Conservation (phyloP, 2,797 vertebrate species). For the Coreius guichenoti region DNA sequence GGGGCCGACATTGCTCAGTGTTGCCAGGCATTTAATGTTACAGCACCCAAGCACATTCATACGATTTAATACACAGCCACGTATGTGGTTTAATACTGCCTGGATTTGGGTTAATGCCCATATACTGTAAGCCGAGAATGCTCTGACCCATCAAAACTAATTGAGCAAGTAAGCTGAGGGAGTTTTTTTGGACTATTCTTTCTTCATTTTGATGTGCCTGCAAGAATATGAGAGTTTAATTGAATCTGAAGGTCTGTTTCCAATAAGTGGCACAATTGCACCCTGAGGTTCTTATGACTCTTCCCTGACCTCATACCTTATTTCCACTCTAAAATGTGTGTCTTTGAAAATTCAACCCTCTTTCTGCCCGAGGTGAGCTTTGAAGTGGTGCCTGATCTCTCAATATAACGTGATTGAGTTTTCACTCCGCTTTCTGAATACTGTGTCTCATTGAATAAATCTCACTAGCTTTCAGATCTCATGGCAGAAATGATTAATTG, state of each 20-base stretch:
- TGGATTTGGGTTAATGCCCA: conserved; percentile 65
- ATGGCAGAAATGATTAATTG: conserved; percentile 51
- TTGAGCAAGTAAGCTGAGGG: conserved; percentile 25
- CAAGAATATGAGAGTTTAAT: conserved; percentile 30
- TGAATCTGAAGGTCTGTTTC: conserved; percentile 36
- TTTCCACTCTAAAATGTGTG: conserved; percentile 18
- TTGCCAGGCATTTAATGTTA: conserved; percentile 19
- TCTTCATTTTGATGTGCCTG: conserved; percentile 22
- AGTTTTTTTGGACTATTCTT: not conserved
- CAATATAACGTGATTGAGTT: conserved; percentile 41
- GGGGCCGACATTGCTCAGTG: conserved; percentile 16
- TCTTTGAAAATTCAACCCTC: conserved; percentile 26
- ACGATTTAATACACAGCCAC: conserved; percentile 73
- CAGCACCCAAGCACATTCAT: conserved; percentile 45
- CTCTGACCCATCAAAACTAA: conserved; percentile 58
- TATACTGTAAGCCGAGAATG: conserved; percentile 48
- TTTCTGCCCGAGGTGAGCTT: conserved; percentile 24
- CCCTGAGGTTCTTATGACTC: conserved; percentile 25
- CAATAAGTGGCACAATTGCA: conserved; percentile 4
- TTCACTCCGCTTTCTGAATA: conserved; percentile 13
- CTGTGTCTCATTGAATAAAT: conserved; percentile 32
- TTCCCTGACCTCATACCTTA: conserved; percentile 11
- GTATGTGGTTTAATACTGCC: conserved; percentile 66
- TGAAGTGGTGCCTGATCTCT: conserved; percentile 40
- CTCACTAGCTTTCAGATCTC: conserved; percentile 46